Base-by-base conservation (phyloP, 2,797 vertebrate species). In the Brotula barbata region DNA sequence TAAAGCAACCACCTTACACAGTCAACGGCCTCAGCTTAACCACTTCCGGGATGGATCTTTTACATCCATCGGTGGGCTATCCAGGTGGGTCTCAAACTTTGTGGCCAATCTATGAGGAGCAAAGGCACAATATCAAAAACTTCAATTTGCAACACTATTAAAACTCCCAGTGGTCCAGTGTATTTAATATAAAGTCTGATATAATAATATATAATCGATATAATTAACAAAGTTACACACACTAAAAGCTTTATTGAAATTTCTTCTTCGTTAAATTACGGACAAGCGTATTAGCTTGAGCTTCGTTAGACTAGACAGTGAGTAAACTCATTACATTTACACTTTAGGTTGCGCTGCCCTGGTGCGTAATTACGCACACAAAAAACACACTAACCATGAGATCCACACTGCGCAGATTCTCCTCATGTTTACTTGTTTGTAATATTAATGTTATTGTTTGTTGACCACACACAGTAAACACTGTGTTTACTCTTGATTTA, bases 1-100 rank as follows among this genome's bases (percentile, higher is more conserved):
- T 98, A 89, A 98, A 99, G 94, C 97, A 98, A 97, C 95, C 97
- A 91, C 96, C 97, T 95, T 99, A 98, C 58, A 93, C 96, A 82
- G 96, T 99, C 86, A 99, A 98, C 86, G 97, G 97, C 59, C 93
- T 98, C 89, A 98, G 96, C 82, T 93, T 99, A 92, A 97, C 95
- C 43, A 95, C 96, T 75, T 97, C 97, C 60, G 95, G 97, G 60
- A 98, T 99, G 96, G 96, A 99, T 83, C 92, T 99, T 55, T 90
- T 98, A 77, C 97, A 99, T 54, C 97, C 96, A 5, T 98, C 96
- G 13, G 95, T 98, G 84, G 97, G 95, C 74, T 99, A 99, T 78
- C 96, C 96, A 88, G 95, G 97, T 99, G 89, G 91, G 94, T 82
- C 43, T 22, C 1, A 17, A 54, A 68, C 51, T 46, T 62, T 46